Evolutionary conservation across 2,888 invertebrate genomes (phyloP), one percentile per base, ranked within the genome.

Genomic region (Thymelicus lineola): DNA sequence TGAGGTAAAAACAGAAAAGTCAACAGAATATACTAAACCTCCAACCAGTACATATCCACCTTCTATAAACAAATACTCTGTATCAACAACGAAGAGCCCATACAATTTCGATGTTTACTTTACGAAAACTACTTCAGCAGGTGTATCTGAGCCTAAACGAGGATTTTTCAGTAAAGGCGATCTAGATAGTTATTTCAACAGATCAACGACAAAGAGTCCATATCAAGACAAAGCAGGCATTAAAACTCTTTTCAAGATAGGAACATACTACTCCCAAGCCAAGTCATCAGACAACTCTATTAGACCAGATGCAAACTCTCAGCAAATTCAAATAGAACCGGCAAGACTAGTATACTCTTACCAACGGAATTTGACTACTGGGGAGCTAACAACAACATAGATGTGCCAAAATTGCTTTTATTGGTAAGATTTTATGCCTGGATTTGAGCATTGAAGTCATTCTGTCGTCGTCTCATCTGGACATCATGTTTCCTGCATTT

Each of bases 201-300:
- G 87, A 79, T 82, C 89, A 64, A 95, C 96, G 0, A 95, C 95
- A 7, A 95, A 94, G 84, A 95, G 87, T 71, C 89, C 91, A 1
- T 90, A 87, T 71, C 84, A 85, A 71, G 90, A 89, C 48, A 94
- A 94, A 73, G 28, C 28, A 28, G 86, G 83, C 36, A 75, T 89
- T 1, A 88, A 89, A 69, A 84, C 90, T 0, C 79, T 91, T 10
- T 94, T 91, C 81, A 94, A 94, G 75, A 85, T 94, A 74, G 94
- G 94, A 38, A 93, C 94, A 0, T 89, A 84, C 73, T 94, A 92
- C 74, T 90, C 93, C 28, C 89, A 90, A 82, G 82, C 83, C n/a
- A 91, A 93, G 71, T 86, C 91, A 15, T 90, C 83, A 70, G 92
- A 93, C 72, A 93, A 93, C 74, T 91, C 91, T 0, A 93, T 93